Conservation (phyloP, 2,888 invertebrate species). For the Oscheius onirici region DNA sequence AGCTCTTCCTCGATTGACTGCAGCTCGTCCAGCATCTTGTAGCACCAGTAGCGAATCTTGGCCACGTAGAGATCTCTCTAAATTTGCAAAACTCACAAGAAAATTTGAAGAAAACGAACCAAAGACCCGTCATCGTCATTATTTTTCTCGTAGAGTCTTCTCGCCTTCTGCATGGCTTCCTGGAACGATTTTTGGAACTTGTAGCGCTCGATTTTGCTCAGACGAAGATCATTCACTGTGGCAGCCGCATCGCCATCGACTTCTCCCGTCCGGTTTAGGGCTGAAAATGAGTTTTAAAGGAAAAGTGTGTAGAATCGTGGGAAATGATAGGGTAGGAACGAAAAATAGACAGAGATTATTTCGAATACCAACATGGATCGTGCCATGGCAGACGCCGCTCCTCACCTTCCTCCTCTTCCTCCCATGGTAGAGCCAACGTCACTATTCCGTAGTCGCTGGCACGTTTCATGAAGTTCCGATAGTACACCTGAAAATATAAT, state of each 20-base stretch:
- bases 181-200: constrained; percentile 16
- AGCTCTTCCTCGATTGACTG: constrained; percentile 50
- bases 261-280: neutral
- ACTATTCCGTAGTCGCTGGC: constrained; percentile 52
- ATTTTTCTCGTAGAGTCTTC: constrained; percentile 2
- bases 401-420: constrained; percentile 35
- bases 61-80: constrained; percentile 56
- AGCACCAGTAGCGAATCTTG: constrained; percentile 55
- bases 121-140: constrained; percentile 22
- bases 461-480: constrained; percentile 55
- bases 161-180: constrained; percentile 11
- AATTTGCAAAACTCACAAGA: constrained; percentile 9
- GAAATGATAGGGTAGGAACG: no score
- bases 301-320: no score
- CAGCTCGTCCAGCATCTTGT: constrained; percentile 54
- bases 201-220: constrained; percentile 18
- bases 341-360: neutral
- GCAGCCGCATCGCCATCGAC: neutral
- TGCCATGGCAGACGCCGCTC: neutral
- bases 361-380: constrained; percentile 27
- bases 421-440: constrained; percentile 52
- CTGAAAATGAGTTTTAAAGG: neutral
- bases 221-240: constrained; percentile 6
- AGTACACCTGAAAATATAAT: constrained; percentile 53
- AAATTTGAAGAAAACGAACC: constrained; percentile 3